Evolutionary conservation across 1,140 invertebrate species (phyloP), one percentile per base, ranked within the genome.

Genomic region (Euwallacea similis): DNA sequence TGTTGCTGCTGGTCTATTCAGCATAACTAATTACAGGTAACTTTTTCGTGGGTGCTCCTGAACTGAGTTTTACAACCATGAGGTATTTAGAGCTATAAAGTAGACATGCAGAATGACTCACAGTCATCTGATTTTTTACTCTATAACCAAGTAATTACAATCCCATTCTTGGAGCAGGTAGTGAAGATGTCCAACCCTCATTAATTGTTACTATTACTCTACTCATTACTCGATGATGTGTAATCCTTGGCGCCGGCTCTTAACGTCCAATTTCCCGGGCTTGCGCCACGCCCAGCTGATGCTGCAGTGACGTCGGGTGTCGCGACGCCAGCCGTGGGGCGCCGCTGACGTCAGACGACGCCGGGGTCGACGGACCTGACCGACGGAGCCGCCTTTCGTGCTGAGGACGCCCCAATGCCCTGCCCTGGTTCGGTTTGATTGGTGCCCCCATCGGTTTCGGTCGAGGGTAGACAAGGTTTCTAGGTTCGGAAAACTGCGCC

Each of bases 201-300:
- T 62, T 62, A 69, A 61, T 53, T 69, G 67, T 66, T 58, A 66
- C 64, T 56, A 66, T 56, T 56, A 66, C 63, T 66, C 55, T n/a
- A 66, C 64, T 56, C 53, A 16, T 15, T 43, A 43, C 53, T 47
- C n/a, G 7, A 41, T 42, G 64, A 55, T 58, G 55, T 66, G 66
- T 61, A 68, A 61, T 68, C 44, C 66, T 59, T 44, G 56, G 44
- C 42, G 42, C 46, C 16, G 66, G n/a, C 16, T 68, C 53, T 61
- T 60, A 50, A 16, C 42, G 65, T 58, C 58, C 42, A 43, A 56
- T 56, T 58, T 58, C 53, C 65, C 65, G 65, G 65, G 41, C 55
- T 66, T 66, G 65, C 66, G 66, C 67, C 67, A 69, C 67, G 61
- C 71, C 71, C 71, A 73, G 71, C 71, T 73, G 71, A 73, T 73